Evolutionary conservation across 2,113 vertebrate species (phyloP), one percentile per base, ranked within the genome.

Genomic region (Dasyornis broadbenti): DNA sequence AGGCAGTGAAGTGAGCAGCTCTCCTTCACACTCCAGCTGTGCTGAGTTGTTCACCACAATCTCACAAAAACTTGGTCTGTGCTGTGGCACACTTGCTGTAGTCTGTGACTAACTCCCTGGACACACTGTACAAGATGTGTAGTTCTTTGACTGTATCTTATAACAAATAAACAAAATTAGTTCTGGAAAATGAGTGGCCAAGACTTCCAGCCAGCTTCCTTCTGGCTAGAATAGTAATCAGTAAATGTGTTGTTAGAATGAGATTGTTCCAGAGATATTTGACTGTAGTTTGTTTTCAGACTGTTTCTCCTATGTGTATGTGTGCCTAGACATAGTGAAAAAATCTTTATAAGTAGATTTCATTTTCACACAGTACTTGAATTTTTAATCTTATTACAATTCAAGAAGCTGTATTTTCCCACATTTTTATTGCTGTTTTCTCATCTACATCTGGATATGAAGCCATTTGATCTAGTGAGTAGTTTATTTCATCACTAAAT

Each of bases 171-270:
- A 69, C 33, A 86, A 79, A 90, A 59, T 50, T 65, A 78, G 47
- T 71, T 52, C 47, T 83, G 37, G 59, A 76, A 94, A 92, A 70
- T 79, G 40, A 95, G 73, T 89, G 89, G n/a, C 24, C 47, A 88
- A 73, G 50, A 30, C 12, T 88, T 83, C 30, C 68, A 91, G 68
- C 42, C 84, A 91, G 35, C 37, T 90, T 76, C 39, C 18, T 81
- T 79, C 40, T 83, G 64, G 56, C 23, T 92, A 82, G 69, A 96
- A 86, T 92, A 81, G 73, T 94, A 82, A 95, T 86, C 27, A 94
- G 45, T 54, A 78, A 82, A 83, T 59, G 31, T 47, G 44, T 83
- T 70, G 73, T 75, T 92, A 92, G 39, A 95, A 73, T 72, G 45
- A 81, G 85, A 86, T 90, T 83, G 40, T 91, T 82, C 65, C 52